Base-by-base conservation (phyloP, 2,113 vertebrate species). In the Prochilodus magdalenae region DNA sequence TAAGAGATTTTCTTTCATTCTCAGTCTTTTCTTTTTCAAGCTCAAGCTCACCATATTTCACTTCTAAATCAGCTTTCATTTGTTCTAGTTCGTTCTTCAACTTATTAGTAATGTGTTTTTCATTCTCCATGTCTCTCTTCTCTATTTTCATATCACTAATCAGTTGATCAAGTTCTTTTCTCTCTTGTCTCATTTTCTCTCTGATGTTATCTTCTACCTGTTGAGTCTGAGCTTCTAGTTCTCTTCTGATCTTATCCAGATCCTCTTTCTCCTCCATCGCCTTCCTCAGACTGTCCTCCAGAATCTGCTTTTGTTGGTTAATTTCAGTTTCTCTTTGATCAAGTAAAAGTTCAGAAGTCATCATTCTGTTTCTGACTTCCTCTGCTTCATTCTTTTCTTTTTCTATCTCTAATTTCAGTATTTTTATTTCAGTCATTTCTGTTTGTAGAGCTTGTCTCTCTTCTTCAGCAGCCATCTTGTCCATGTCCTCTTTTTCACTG, bases 11-110 rank as follows among this genome's bases (percentile, higher is more conserved):
- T 30, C 51, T 55, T 18, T 75, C 30, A 60, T n/a, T 51, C 12
- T 87, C 59, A 0, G 86, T 33, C 26, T 88, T 81, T 67, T 75
- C 3, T 44, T 81, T 75, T 55, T 84, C 59, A n/a, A 33, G 14
- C 1, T n/a, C 7, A 8, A 84, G 1, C 24, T 24, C 27, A 24
- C 55, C 16, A 16, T 74, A 5, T 20, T 51, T 18, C 5, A 1
- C 16, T 11, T 75, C 30, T n/a, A 76, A 44, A 2, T 29, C 30
- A 2, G 0, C 26, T 6, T 53, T 70, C 62, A 55, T 27, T 57
- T 70, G 18, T 36, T 71, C 20, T 40, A 55, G 0, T 2, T 79
- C 66, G 0, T 36, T 26, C 30, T 36, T 69, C 33, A 36, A 36
- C 3, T 36, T 36, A 36, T 36, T 36, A 4, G 33, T 36, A 36